Percentiles rank a stretch among this genome's conserved stretches.
Evolutionary conservation across 1,140 invertebrate genomes (phyloP).

Genomic region (Drosophila pallidifrons): DNA sequence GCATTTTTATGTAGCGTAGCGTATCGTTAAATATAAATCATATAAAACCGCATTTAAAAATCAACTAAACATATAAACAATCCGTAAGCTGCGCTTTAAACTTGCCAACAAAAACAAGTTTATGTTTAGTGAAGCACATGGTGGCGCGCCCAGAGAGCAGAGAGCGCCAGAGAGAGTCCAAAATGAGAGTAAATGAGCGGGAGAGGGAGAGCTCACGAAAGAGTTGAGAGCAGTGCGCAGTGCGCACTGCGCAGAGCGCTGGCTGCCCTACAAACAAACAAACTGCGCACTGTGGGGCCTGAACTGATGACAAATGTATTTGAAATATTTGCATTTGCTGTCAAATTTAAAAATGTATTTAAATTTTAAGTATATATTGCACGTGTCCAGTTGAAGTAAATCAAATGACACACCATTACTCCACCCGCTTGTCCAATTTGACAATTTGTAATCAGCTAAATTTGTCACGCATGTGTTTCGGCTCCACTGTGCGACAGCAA

Average conservation of each 20-base stretch:
- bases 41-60: conserved; percentile 11
- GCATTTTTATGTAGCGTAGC: background rate
- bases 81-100: conserved; percentile 37
- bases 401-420: background rate
- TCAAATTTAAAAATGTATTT: background rate
- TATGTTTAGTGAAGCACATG: conserved; percentile 80
- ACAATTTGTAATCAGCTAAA: background rate
- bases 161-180: conserved; percentile 9
- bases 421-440: background rate
- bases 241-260: conserved; percentile 5
- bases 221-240: conserved; percentile 7
- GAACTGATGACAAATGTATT: background rate
- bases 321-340: background rate
- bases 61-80: conserved; percentile 41
- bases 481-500: conserved; percentile 49
- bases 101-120: conserved; percentile 70
- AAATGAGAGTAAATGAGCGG: background rate
- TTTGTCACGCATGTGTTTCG: background rate
- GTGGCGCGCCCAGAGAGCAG: conserved; percentile 33
- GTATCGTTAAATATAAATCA: conserved; percentile 17
- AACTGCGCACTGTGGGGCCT: conserved; percentile 16
- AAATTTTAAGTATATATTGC: background rate
- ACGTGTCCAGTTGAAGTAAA: background rate
- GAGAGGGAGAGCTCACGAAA: conserved; percentile 2
- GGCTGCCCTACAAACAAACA: conserved; percentile 41